Evolutionary conservation across 2,888 invertebrate genomes (phyloP).

Genomic region (Lymantria monacha): DNA sequence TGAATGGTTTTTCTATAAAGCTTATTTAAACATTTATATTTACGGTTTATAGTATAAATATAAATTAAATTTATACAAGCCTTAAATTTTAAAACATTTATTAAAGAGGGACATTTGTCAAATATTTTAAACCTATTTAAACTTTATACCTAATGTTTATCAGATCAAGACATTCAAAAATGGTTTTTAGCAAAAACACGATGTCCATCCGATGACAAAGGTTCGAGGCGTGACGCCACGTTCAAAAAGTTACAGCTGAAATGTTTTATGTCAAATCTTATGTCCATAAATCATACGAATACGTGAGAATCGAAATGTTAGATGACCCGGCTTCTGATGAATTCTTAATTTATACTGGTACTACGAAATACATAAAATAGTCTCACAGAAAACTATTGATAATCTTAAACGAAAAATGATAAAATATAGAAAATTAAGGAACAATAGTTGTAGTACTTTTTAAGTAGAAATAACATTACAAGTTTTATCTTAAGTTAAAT

Average conservation of each 20-base stretch:
- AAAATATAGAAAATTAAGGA: not conserved
- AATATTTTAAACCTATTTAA: not conserved
- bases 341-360: conserved; percentile 31
- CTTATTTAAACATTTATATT: too few relatives aligned
- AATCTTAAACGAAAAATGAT: too few relatives aligned
- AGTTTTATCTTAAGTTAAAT: too few relatives aligned
- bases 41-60: too few relatives aligned
- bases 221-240: conserved; percentile 38
- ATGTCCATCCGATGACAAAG: conserved; percentile 41
- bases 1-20: too few relatives aligned
- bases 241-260: conserved; percentile 33
- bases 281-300: conserved; percentile 47
- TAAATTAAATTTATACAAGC: too few relatives aligned
- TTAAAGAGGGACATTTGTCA: too few relatives aligned
- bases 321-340: conserved; percentile 50
- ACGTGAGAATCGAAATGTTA: conserved; percentile 45
- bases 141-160: conserved; percentile 6
- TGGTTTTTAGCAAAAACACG: conserved; percentile 16
- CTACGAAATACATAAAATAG: not conserved
- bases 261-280: conserved; percentile 34
- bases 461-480: too few relatives aligned
- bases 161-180: conserved; percentile 12
- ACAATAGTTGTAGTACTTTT: too few relatives aligned
- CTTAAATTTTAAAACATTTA: too few relatives aligned
- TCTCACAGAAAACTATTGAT: too few relatives aligned